Conservation (phyloP, 2,888 invertebrate species). For the Mycalesis mineus region DNA sequence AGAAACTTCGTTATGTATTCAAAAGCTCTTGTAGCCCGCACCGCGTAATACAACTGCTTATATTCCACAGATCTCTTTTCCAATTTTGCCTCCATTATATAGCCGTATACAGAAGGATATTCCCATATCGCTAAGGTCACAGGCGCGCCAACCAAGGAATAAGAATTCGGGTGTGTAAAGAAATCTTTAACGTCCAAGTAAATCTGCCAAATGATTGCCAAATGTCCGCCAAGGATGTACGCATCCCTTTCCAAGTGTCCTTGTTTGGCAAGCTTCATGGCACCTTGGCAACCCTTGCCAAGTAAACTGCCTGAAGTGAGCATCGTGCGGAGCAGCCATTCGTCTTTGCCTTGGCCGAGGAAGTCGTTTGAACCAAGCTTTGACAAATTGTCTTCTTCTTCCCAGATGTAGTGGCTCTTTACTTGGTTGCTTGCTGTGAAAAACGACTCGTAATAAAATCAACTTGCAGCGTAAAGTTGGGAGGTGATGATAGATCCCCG, state of each 20-base stretch:
- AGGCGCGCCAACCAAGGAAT: conserved; percentile 63
- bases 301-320: conserved; percentile 63
- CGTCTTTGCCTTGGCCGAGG: conserved; percentile 63
- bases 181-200: conserved; percentile 68
- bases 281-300: conserved; percentile 66
- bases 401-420: conserved; percentile 53
- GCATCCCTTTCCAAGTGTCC: conserved; percentile 54
- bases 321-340: conserved; percentile 63
- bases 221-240: conserved; percentile 61
- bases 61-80: conserved; percentile 51
- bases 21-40: conserved; percentile 55
- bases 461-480: no score
- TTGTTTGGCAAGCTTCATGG: conserved; percentile 58
- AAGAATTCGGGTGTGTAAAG: conserved; percentile 62
- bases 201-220: conserved; percentile 67
- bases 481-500: no score
- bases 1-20: conserved; percentile 57
- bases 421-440: conserved; percentile 43
- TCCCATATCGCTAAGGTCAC: conserved; percentile 63
- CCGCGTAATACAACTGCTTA: conserved; percentile 62
- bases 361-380: conserved; percentile 61
- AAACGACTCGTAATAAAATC: no score
- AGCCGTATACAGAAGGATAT: conserved; percentile 61
- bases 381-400: conserved; percentile 56
- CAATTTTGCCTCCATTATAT: conserved; percentile 51